Base-by-base conservation (phyloP, 2,797 vertebrate species). In the Somateria mollissima region DNA sequence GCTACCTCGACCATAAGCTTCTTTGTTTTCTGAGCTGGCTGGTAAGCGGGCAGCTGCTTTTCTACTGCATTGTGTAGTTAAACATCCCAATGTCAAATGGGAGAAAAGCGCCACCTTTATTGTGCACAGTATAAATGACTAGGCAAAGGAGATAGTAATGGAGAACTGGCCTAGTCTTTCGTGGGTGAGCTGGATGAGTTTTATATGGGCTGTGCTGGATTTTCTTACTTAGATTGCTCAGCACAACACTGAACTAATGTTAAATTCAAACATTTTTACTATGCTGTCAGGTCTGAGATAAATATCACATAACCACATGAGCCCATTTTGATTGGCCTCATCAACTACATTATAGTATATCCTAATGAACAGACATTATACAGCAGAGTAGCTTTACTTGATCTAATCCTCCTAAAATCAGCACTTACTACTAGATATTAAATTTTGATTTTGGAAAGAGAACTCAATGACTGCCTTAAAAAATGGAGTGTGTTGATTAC, bases 361-460 rank as follows among this genome's bases (percentile, higher is more conserved):
- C 22, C 30, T 86, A 45, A 70, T n/a, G 81, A 62, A 61, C 36
- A 49, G 54, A 5, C 12, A 36, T 58, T 51, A 70, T 25, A 51
- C 7, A 72, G 49, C 41, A 78, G 56, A 51, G 41, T 37, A 51
- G 5, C 12, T 87, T 71, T 79, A 71, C 25, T 79, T 71, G 25
- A 76, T 60, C 47, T 89, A 91, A 96, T 84, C 36, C 54, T 93
- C 62, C 75, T 62, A 54, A 92, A 94, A 76, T 43, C 73, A 71
- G 12, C n/a, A 84, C 16, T 71, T 61, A 51, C 2, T 78, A 21
- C 13, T 56, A 62, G 8, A 89, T 21, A 13, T 8, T 74, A 82
- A 22, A 74, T 77, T 90, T 90, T 83, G 5, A 3, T 86, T 82
- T 19, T 36, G 37, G 78, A 92, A 75, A 39, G 54, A 70, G 30